Conservation (phyloP, 2,113 vertebrate genomes). For the Chloropsis hardwickii region DNA sequence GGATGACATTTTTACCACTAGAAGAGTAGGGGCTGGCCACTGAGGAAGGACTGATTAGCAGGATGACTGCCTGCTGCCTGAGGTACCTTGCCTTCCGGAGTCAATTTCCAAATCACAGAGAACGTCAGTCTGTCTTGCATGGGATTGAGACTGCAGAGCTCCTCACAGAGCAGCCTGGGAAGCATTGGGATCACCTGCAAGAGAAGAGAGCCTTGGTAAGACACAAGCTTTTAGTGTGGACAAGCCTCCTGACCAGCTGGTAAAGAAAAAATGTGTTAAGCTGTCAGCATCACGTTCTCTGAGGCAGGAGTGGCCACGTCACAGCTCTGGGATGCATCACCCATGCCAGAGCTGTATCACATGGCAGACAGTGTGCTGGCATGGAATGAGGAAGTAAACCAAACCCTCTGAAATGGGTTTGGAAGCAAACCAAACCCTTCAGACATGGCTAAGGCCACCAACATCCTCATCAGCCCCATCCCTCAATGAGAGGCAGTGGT, state of each 20-base stretch:
- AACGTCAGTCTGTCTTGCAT: constrained; percentile 89
- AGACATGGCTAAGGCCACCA: not conserved
- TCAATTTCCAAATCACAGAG: constrained; percentile 93
- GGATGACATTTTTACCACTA: not conserved
- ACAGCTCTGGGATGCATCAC: not conserved
- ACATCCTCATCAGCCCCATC: not conserved
- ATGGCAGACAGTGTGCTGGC: not conserved
- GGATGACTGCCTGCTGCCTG: not conserved
- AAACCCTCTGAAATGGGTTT: not conserved
- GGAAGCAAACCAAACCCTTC: not conserved
- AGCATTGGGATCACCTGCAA: constrained; percentile 94
- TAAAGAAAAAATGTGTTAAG: not conserved
- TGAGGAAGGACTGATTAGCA: not conserved
- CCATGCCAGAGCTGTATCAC: not conserved
- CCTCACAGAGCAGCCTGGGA: constrained; percentile 90
- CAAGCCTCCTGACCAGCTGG: not conserved
- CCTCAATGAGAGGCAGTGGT: not conserved
- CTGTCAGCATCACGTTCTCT: not conserved
- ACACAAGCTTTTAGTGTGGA: not conserved
- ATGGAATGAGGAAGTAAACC: not conserved
- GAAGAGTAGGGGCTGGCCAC: not conserved
- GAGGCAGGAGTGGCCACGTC: not conserved
- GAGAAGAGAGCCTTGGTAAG: not conserved
- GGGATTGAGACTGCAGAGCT: constrained; percentile 95
- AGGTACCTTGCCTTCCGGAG: constrained; percentile 88